Evolutionary conservation across 2,113 vertebrate species (phyloP).

Genomic region (Pollachius pollachius): DNA sequence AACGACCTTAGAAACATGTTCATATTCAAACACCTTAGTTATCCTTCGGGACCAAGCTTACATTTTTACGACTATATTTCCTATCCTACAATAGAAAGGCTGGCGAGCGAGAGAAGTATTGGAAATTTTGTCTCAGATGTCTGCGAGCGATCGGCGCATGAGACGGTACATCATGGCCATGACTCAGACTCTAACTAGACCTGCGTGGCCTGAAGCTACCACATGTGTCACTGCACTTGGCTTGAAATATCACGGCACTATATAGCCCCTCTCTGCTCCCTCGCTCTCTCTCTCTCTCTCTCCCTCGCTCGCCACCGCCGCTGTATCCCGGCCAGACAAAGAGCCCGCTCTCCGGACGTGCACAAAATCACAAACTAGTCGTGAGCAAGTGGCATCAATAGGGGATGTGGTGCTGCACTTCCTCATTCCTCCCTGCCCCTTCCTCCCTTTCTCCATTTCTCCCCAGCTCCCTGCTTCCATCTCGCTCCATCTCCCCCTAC

Average conservation of each 20-base stretch:
- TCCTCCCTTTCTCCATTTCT: constrained; percentile 28
- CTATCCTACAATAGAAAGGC: neutral
- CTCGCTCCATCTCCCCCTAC: neutral
- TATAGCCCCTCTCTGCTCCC: constrained; percentile 16
- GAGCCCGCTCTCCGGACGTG: constrained; percentile 56
- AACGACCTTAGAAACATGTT: too few species aligned
- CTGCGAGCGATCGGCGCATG: constrained; percentile 59
- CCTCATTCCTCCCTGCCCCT: constrained; percentile 15
- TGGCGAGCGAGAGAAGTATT: constrained; percentile 9
- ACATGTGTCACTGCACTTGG: constrained; percentile 59
- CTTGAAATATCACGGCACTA: constrained; percentile 61
- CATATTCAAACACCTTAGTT: too few species aligned
- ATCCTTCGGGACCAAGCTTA: too few species aligned
- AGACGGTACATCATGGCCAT: constrained; percentile 68
- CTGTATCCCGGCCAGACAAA: constrained; percentile 62
- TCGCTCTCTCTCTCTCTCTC: constrained; percentile 8
- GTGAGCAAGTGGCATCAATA: constrained; percentile 40
- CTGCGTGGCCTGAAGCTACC: constrained; percentile 61
- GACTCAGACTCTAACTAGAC: constrained; percentile 70
- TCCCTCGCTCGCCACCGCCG: constrained; percentile 31
- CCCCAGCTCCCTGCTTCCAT: neutral
- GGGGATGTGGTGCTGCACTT: constrained; percentile 35
- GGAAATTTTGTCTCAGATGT: constrained; percentile 64
- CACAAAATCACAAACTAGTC: constrained; percentile 57
- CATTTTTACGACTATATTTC: too few species aligned